Evolutionary conservation across 2,888 invertebrate species (phyloP), one percentile per base, ranked within the genome.

Genomic region (Pollenia amentaria): DNA sequence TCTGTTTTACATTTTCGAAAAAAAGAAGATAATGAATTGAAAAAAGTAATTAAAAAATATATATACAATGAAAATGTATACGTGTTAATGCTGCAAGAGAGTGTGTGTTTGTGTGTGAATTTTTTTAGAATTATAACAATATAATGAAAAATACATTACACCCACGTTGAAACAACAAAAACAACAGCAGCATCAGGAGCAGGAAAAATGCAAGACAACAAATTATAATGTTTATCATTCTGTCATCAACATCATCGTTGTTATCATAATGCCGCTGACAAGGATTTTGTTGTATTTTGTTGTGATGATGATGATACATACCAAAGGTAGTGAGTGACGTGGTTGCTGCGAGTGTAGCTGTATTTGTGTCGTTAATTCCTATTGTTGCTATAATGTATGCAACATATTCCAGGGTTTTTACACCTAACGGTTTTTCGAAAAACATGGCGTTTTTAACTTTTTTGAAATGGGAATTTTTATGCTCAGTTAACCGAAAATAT

Each of bases 1-100:
- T 46, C 51, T 51, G 48, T 62, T 60, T 62, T 48, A 48, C 55
- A 42, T 40, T 40, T 72, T 14, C 46, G 3, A 69, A 77, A 12
- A 75, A 55, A 80, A 88, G 88, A 85, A 88, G 88, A 92, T 92
- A 92, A 92, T 91, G 91, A 91, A 91, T 92, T 92, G 91, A 90
- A 90, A 89, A 90, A 90, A 90, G 90, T 89, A 89, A 89, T 89
- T 89, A 90, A 90, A 89, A 87, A 89, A 88, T 81, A 80, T 65
- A 70, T 46, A 48, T 62, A 44, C 44, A 79, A 72, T 79, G 70
- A 29, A 60, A 70, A 70, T 70, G 51, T 87, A 57, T 55, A 57
- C 40, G 57, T 84, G 83, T 82, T 55, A 60, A 51, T 65, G 65
- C 46, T 82, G 42, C 14, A 76, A 62, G 62, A 70, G 55, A 73